Percentiles rank a stretch among this genome's conserved stretches.
phyloP scores from a whole-genome alignment of 2,797 vertebrate species.

The Gymnodraco acuticeps region DNA sequence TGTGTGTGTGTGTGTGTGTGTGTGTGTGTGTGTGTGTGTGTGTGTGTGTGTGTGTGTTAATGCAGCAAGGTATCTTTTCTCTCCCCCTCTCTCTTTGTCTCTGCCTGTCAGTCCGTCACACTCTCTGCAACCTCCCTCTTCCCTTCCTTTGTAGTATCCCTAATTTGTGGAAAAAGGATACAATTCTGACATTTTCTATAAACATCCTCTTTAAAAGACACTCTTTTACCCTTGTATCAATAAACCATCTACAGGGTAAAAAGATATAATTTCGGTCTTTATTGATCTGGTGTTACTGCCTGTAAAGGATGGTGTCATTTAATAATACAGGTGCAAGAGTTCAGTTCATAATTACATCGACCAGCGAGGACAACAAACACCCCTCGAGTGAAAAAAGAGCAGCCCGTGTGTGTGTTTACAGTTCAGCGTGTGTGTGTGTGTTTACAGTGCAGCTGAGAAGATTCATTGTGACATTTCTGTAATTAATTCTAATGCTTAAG shows the following conservation, averaged over 20 bases:
- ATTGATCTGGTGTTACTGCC: constrained; percentile 6
- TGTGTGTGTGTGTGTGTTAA: constrained; percentile 56
- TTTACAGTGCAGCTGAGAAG: neutral
- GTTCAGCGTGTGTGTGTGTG: too few relatives aligned
- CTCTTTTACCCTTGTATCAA: neutral
- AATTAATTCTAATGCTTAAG: constrained; percentile 15
- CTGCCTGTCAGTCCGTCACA: constrained; percentile 11
- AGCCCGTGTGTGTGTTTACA: neutral
- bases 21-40: too few relatives aligned
- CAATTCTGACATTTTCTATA: neutral
- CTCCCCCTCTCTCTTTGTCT: constrained; percentile 6
- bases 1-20: too few relatives aligned
- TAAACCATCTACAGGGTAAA: neutral
- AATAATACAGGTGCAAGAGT: constrained; percentile 21
- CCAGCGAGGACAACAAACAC: constrained; percentile 8
- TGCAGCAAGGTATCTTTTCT: constrained; percentile 48
- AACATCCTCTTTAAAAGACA: neutral
- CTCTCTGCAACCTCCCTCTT: constrained; percentile 39
- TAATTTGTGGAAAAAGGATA: constrained; percentile 8
- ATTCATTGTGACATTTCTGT: constrained; percentile 5
- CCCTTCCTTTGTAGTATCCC: constrained; percentile 10
- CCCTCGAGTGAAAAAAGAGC: constrained; percentile 6
- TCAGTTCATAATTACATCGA: constrained; percentile 26
- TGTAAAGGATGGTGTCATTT: constrained; percentile 6
- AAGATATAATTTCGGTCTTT: constrained; percentile 6